These are phyloP conservation scores for Tonatia bakeri DNA, from an alignment of 2,113 vertebrate species.

Conservation along the genomic window DNA sequence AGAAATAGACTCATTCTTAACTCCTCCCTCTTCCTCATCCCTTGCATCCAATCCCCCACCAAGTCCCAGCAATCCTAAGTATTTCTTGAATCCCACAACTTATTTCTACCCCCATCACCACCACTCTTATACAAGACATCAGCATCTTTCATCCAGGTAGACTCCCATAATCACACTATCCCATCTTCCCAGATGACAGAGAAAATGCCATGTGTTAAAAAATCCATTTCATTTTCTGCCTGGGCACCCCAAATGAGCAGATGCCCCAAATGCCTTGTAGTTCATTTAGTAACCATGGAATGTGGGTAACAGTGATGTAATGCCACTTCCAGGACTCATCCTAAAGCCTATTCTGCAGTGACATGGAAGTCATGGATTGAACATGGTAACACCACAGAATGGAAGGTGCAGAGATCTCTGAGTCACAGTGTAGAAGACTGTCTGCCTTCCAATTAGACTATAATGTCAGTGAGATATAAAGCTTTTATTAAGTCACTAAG, in stretches of 20 bases:
- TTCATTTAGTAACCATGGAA: neutral
- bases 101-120: neutral
- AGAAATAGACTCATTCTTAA: neutral
- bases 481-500: neutral
- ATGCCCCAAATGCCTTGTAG: neutral
- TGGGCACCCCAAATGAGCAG: neutral
- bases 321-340: neutral
- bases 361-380: neutral
- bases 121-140: neutral
- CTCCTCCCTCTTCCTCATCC: neutral
- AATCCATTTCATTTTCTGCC: neutral
- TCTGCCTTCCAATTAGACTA: neutral
- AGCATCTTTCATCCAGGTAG: neutral
- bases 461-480: neutral
- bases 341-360: neutral
- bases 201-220: neutral
- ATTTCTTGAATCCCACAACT: neutral
- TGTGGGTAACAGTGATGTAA: neutral
- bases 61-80: neutral
- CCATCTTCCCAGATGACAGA: neutral
- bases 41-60: neutral
- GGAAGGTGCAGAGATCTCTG: neutral
- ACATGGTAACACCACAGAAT: neutral
- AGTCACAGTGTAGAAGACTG: neutral
- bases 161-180: neutral